Percentiles rank a stretch among this genome's conserved stretches.
These are phyloP conservation scores for Lagopus leucura DNA, from an alignment of 2,113 vertebrate genomes.

Conservation along the genomic window DNA sequence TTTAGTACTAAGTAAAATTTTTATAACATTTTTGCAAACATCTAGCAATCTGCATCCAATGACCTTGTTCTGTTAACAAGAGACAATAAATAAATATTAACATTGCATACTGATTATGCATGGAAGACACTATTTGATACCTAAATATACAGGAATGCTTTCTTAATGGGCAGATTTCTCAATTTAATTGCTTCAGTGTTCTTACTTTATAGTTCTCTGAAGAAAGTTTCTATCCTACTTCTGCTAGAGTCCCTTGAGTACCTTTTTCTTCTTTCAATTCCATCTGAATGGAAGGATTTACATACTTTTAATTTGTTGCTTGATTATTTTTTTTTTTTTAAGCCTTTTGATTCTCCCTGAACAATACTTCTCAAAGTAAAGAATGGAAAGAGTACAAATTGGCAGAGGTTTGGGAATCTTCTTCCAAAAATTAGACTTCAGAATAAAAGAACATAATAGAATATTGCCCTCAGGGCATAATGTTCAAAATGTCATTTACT, in stretches of 20 bases:
- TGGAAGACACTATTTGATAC: background rate
- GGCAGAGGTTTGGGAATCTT: conserved; percentile 34
- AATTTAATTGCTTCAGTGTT: background rate
- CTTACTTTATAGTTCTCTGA: background rate
- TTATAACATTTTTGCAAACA: background rate
- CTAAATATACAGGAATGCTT: background rate
- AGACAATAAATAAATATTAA: background rate
- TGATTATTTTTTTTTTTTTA: background rate
- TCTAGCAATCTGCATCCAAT: background rate
- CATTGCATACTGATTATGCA: background rate
- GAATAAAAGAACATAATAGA: conserved; percentile 30
- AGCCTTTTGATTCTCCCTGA: conserved; percentile 29
- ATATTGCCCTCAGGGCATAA: conserved; percentile 51
- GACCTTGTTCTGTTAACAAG: background rate
- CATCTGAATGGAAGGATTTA: background rate
- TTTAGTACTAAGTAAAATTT: background rate
- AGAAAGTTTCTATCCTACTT: background rate
- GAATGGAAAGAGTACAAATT: conserved; percentile 44
- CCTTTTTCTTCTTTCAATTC: background rate
- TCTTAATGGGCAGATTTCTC: background rate
- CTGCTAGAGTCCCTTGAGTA: background rate
- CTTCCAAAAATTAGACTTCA: conserved; percentile 46
- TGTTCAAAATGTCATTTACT: conserved; percentile 59
- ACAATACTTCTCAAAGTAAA: conserved; percentile 38
- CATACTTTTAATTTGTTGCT: conserved; percentile 23